Evolutionary conservation across 2,888 invertebrate species (phyloP).

Genomic region (Noctua fimbriata): DNA sequence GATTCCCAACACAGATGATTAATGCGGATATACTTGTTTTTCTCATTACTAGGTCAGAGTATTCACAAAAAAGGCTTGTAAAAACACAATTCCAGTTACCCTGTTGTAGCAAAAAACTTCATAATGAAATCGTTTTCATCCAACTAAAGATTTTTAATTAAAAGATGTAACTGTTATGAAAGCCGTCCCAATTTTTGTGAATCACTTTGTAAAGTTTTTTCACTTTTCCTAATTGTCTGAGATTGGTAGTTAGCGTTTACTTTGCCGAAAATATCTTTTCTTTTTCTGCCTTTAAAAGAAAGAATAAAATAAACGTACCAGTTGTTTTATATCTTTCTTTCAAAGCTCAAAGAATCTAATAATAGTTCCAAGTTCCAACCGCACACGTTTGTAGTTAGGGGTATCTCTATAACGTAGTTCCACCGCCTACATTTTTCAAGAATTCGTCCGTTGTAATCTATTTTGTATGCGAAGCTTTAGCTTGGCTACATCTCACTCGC

Average conservation of each 20-base stretch:
- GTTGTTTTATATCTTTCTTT: conserved; percentile 1
- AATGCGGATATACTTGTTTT: conserved; percentile 50
- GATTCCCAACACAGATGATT: conserved; percentile 39
- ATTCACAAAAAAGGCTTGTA: conserved; percentile 40
- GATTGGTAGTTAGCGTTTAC: conserved; percentile 22
- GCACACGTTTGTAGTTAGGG: background rate
- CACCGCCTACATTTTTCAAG: conserved; percentile 3
- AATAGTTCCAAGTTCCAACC: background rate
- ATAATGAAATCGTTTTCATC: conserved; percentile 55
- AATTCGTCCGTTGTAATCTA: background rate
- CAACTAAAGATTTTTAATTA: conserved; percentile 48
- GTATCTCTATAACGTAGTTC: conserved; percentile 2
- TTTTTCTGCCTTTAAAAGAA: background rate
- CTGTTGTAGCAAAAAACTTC: conserved; percentile 26
- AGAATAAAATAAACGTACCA: background rate
- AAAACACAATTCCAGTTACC: conserved; percentile 41
- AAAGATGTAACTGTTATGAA: conserved; percentile 39
- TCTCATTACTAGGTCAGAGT: conserved; percentile 42
- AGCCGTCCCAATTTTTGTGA: conserved; percentile 31
- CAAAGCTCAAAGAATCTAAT: background rate
- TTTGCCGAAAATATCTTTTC: conserved; percentile 10
- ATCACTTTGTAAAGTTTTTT: conserved; percentile 48
- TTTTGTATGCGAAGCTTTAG: conserved; percentile 28
- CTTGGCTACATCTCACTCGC: background rate
- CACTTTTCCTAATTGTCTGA: conserved; percentile 43